These are phyloP conservation scores for Epicauta chinensis DNA, from an alignment of 1,140 invertebrate genomes.

Conservation along the genomic window DNA sequence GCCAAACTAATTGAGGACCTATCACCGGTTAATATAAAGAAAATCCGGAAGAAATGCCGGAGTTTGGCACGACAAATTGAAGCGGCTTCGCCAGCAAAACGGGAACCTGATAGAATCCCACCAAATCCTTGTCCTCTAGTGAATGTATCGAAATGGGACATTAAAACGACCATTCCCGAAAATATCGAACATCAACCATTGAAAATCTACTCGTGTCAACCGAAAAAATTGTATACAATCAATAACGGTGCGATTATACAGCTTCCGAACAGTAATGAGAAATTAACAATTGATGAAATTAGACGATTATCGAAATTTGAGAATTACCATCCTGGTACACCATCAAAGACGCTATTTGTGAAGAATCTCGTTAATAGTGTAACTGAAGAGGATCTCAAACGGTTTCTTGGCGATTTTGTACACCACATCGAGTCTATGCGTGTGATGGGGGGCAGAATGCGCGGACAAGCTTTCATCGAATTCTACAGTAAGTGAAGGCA, in stretches of 20 bases:
- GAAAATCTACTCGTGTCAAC: slow-evolving; percentile 32
- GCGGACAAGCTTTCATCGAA: slow-evolving; percentile 52
- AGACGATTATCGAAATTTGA: slow-evolving; percentile 46
- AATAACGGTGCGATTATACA: slow-evolving; percentile 40
- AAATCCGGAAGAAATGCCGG: slow-evolving; percentile 25
- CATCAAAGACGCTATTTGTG: slow-evolving; percentile 46
- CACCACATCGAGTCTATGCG: slow-evolving; percentile 36
- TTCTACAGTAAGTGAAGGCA: slow-evolving; percentile 50
- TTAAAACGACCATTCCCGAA: slow-evolving; percentile 12
- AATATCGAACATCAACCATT: slow-evolving; percentile 19
- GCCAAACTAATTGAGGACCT: slow-evolving; percentile 29
- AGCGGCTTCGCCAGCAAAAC: not conserved
- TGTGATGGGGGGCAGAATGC: slow-evolving; percentile 49
- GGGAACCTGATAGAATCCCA: not conserved
- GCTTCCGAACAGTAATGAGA: slow-evolving; percentile 24
- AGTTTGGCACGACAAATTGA: slow-evolving; percentile 20
- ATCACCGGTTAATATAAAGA: slow-evolving; percentile 19
- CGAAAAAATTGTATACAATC: slow-evolving; percentile 40
- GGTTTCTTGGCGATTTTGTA: slow-evolving; percentile 42
- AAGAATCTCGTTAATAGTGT: slow-evolving; percentile 48
- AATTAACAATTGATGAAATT: slow-evolving; percentile 45
- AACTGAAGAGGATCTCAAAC: slow-evolving; percentile 43
- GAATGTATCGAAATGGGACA: slow-evolving; percentile 25
- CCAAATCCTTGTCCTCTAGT: not conserved
- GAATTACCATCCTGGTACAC: slow-evolving; percentile 44